Base-by-base conservation (phyloP, 2,797 vertebrate genomes). In the Acomys russatus region DNA sequence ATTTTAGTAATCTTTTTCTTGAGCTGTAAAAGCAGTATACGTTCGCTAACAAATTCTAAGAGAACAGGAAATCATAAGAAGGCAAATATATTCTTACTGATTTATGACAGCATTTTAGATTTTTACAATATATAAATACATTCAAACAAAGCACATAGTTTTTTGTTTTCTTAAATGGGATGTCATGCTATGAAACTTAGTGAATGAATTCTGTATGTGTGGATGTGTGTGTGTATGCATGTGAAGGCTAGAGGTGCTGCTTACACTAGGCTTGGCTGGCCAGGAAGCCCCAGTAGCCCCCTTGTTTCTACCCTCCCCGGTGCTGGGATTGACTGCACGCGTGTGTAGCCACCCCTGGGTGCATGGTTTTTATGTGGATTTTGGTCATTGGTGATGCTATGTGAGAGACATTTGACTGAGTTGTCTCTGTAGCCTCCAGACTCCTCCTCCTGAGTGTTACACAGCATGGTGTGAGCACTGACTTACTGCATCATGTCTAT, bases 61-160 rank as follows among this genome's bases (percentile, higher is more conserved):
- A 85, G 56, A 76, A 93, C 30, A 95, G 74, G 56, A 92, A 89
- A 84, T 17, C n/a, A 44, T 78, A 95, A 96, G 49, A 87, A 51
- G 51, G 59, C 91, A 85, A 73, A 44, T 79, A 11, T 82, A 84
- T 94, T 94, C 30, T 88, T 80, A 91, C 3, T 73, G 54, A 23
- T 84, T 71, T 92, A 44, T 44, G 44, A 44, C 44, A 95, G 77
- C 44, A 56, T 89, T 85, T 94, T 94, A 49, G 20, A 85, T 83
- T 80, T 82, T 23, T 30, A 88, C 73, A 71, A n/a, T 90, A 64
- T 51, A 51, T 63, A n/a, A n/a, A n/a, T n/a, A 51, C 63, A 25
- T 28, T 79, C 66, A 80, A 54, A 54, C 38, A 85, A 64, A 49
- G 66, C 51, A 44, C n/a, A 33, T 86, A 8, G 35, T 61, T 90